Evolutionary conservation across 2,113 vertebrate genomes (phyloP), one percentile per base, ranked within the genome.

Genomic region (Chrysochloris asiatica): DNA sequence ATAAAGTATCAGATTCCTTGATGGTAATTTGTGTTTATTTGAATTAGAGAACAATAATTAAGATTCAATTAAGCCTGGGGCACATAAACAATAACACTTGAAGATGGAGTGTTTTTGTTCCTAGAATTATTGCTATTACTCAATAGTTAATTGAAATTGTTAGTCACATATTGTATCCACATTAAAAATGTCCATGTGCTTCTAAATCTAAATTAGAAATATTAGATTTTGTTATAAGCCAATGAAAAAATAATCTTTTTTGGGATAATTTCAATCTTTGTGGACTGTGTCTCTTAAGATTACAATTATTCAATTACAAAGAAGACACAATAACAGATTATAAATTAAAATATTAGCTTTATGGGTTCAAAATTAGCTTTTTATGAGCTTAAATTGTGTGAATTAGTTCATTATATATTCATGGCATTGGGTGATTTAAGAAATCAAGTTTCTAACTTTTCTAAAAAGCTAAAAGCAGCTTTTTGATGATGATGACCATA

Each of bases 311-410:
- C 48, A 5, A 4, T 89, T 59, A 89, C 33, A 63, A 92, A 83
- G 30, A 84, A 61, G n/a, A 47, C 41, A 54, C 3, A n/a, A 7
- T 26, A 63, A 54, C 6, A 61, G n/a, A 71, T 41, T 77, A 77
- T 22, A 48, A 76, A 71, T 43, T 28, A 88, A 30, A 75, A 61
- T 1, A 85, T 81, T 33, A 71, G 12, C 77, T 81, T 85, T 72
- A 75, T 63, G 12, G 7, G 91, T 93, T 89, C 13, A 81, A 91
- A 94, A 77, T 81, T 10, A 67, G 33, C 2, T 71, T 90, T 41
- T 41, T 17, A 65, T 45, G 33, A 33, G 24, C 76, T 90, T 90
- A 88, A 54, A 84, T 45, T 94, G 10, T 85, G 26, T 59, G 36
- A 65, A 77, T 89, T 63, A 71, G 56, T 89, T 89, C 3, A n/a